A percentile compares a stretch with the other conserved stretches of the same genome.
Evolutionary conservation across 2,113 vertebrate genomes (phyloP).

Genomic region (Bambusicola thoracicus): DNA sequence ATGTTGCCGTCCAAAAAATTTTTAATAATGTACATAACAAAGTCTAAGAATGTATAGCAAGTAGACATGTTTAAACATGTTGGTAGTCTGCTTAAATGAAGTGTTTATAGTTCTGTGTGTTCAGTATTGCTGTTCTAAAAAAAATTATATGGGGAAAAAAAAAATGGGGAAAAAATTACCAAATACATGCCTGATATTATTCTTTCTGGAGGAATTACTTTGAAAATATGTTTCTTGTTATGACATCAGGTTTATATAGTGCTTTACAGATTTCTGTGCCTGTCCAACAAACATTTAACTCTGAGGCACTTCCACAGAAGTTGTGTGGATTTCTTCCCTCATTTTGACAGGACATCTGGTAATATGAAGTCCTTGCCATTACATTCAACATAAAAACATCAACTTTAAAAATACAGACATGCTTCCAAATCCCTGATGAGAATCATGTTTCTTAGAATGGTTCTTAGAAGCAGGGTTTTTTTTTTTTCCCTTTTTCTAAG

Average conservation of each 20-base stretch:
- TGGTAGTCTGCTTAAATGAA: conserved; percentile 4
- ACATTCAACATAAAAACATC: not conserved
- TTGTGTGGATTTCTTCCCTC: not conserved
- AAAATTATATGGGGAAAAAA: not conserved
- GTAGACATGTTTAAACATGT: not conserved
- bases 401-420: not conserved
- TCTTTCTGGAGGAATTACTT: not conserved
- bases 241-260: not conserved
- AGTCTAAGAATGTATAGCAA: conserved; percentile 30
- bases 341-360: not conserved
- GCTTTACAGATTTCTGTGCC: not conserved
- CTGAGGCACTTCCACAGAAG: not conserved
- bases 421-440: not conserved
- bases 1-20: not conserved
- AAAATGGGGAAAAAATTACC: not conserved
- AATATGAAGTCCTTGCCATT: not conserved
- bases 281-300: not conserved
- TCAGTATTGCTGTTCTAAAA: not conserved
- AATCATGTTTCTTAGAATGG: rapidly evolving
- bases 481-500: not conserved
- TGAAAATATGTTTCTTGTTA: not conserved
- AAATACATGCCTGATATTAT: not conserved
- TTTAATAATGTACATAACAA: conserved; percentile 43
- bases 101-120: not conserved
- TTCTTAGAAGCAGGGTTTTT: not conserved